Percentiles rank a stretch among this genome's conserved stretches.
phyloP scores from a whole-genome alignment of 1,140 invertebrate genomes.

The Micrasema longulum region DNA sequence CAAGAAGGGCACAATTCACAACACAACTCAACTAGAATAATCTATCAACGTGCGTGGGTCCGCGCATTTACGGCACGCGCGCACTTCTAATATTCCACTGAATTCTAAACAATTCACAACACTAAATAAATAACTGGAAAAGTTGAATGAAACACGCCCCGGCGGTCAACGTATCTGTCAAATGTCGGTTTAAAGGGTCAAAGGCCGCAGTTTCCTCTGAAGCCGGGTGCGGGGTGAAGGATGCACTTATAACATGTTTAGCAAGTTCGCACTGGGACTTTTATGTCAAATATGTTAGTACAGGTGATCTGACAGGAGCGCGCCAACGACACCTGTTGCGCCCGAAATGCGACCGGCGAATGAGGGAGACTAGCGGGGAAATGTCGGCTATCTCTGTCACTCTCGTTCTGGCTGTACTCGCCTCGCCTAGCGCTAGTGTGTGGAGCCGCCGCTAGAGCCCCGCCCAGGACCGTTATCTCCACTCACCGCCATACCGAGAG shows the following conservation, averaged over 20 bases:
- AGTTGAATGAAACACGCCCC: slow-evolving; percentile 44
- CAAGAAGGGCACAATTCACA: slow-evolving; percentile 35
- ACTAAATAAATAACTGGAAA: slow-evolving; percentile 41
- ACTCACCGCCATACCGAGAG: too few relatives aligned
- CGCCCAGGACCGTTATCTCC: background rate
- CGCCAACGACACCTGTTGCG: slow-evolving; percentile 39
- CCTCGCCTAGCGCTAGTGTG: slow-evolving; percentile 41
- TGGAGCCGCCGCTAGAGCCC: background rate
- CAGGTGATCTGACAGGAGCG: slow-evolving; percentile 41
- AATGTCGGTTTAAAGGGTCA: slow-evolving; percentile 41
- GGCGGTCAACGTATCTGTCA: slow-evolving; percentile 38
- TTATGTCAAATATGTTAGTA: slow-evolving; percentile 32
- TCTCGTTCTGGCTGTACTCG: too few relatives aligned
- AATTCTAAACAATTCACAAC: slow-evolving; percentile 38
- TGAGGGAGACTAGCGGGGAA: slow-evolving; percentile 57
- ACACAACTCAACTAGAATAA: slow-evolving; percentile 33
- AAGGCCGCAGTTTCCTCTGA: slow-evolving; percentile 26
- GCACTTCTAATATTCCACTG: slow-evolving; percentile 24
- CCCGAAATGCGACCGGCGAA: slow-evolving; percentile 59
- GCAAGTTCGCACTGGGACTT: slow-evolving; percentile 2
- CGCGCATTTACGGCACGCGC: slow-evolving; percentile 24
- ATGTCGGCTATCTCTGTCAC: slow-evolving; percentile 51
- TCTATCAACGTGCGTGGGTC: slow-evolving; percentile 28
- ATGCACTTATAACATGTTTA: slow-evolving; percentile 41
- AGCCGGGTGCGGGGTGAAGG: background rate